Evolutionary conservation across 2,113 vertebrate genomes (phyloP).

Genomic region (Osmerus mordax): DNA sequence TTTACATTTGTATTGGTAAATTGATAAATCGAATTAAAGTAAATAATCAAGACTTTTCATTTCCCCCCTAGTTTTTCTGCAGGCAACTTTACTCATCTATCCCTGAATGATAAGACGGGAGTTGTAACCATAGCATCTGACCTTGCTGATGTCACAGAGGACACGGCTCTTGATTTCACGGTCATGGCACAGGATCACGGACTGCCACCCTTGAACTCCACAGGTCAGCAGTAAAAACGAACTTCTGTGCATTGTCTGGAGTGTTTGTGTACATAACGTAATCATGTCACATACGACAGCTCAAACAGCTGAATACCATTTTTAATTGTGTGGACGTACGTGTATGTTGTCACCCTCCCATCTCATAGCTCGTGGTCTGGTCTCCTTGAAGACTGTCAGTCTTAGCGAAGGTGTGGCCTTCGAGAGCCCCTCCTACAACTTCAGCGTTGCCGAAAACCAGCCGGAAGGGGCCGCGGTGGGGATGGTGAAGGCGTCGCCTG

Average conservation of each 20-base stretch:
- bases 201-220: constrained; percentile 58
- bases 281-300: background rate
- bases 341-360: background rate
- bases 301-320: background rate
- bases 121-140: constrained; percentile 65
- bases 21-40: no score
- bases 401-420: constrained; percentile 61
- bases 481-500: constrained; percentile 56
- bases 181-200: constrained; percentile 72
- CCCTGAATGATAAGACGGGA: constrained; percentile 65
- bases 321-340: background rate
- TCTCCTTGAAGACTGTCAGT: constrained; percentile 57
- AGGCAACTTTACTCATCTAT: constrained; percentile 60
- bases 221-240: constrained; percentile 55
- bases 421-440: constrained; percentile 67
- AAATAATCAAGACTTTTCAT: background rate
- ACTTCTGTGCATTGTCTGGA: background rate
- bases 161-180: constrained; percentile 55
- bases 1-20: no score
- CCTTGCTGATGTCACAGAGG: constrained; percentile 54
- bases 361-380: constrained; percentile 54
- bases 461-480: constrained; percentile 54
- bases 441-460: constrained; percentile 65
- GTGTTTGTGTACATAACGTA: background rate
- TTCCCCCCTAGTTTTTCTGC: constrained; percentile 57